phyloP scores from a whole-genome alignment of 2,888 invertebrate species.

The Tetramorium bicarinatum region DNA sequence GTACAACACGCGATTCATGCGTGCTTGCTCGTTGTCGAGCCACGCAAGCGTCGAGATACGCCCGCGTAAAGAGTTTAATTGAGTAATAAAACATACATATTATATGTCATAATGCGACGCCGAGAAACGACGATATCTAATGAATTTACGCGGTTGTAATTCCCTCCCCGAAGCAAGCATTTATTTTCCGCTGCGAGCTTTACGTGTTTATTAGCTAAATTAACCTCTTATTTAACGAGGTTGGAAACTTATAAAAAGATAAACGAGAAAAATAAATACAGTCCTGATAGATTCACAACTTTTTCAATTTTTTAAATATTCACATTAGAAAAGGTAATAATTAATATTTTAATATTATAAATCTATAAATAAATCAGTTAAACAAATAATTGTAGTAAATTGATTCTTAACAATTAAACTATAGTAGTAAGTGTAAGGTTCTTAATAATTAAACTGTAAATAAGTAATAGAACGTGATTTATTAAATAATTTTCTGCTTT shows the following conservation, averaged over 20 bases:
- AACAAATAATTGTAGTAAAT: neutral
- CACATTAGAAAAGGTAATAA: neutral
- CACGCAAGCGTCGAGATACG: slow-evolving; percentile 60
- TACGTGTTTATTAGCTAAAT: slow-evolving; percentile 41
- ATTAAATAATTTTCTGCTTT: neutral
- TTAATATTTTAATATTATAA: slow-evolving; percentile 8
- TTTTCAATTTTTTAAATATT: neutral
- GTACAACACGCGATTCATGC: slow-evolving; percentile 77
- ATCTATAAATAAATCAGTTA: neutral
- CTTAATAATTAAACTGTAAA: neutral
- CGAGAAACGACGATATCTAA: slow-evolving; percentile 46
- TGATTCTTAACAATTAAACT: neutral
- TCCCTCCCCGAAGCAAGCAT: slow-evolving; percentile 3
- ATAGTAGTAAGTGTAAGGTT: neutral
- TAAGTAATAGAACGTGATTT: neutral
- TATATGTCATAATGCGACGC: slow-evolving; percentile 54
- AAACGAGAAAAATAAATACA: neutral
- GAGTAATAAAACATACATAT: slow-evolving; percentile 76
- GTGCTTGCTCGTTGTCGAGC: slow-evolving; percentile 57
- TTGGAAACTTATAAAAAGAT: slow-evolving; percentile 4
- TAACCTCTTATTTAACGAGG: slow-evolving; percentile 35
- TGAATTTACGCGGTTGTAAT: slow-evolving; percentile 59
- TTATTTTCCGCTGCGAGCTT: slow-evolving; percentile 20
- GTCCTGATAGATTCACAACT: neutral
- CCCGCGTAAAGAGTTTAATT: slow-evolving; percentile 70